These are phyloP conservation scores for Enteromius anoplus DNA, from an alignment of 2,797 vertebrate genomes.

Conservation along the genomic window DNA sequence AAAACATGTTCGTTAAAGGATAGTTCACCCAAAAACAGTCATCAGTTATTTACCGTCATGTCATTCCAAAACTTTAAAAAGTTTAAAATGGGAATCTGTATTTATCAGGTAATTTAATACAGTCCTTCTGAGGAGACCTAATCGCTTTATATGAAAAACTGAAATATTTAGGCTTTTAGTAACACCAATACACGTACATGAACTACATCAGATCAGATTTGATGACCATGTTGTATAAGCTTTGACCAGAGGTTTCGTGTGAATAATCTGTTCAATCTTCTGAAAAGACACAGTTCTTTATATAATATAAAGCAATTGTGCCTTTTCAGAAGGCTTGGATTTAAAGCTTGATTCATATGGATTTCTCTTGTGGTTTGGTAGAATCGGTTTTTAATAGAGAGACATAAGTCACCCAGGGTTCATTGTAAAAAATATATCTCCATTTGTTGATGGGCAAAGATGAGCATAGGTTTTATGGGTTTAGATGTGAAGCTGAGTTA, in stretches of 20 bases:
- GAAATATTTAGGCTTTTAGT: background rate
- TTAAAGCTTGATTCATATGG: background rate
- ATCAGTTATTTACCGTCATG: background rate
- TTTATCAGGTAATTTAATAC: background rate
- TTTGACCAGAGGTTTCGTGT: background rate
- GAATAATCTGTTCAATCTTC: background rate
- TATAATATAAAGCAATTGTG: background rate
- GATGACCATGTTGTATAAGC: background rate
- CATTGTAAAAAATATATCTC: background rate
- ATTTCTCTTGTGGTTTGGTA: background rate
- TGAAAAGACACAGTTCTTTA: background rate
- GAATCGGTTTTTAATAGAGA: background rate
- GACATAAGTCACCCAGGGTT: background rate
- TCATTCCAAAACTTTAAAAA: too few species aligned
- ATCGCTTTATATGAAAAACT: background rate
- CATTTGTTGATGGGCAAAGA: background rate
- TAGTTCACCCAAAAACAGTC: background rate
- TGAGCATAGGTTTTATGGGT: background rate
- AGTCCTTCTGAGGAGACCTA: background rate
- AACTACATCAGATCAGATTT: background rate
- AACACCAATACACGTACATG: background rate
- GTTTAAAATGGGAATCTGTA: too few species aligned
- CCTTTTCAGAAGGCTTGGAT: background rate
- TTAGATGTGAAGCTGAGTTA: background rate
- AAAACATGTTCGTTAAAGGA: background rate